Evolutionary conservation across 2,113 vertebrate species (phyloP), one percentile per base, ranked within the genome.

Genomic region (Gavialis gangeticus): DNA sequence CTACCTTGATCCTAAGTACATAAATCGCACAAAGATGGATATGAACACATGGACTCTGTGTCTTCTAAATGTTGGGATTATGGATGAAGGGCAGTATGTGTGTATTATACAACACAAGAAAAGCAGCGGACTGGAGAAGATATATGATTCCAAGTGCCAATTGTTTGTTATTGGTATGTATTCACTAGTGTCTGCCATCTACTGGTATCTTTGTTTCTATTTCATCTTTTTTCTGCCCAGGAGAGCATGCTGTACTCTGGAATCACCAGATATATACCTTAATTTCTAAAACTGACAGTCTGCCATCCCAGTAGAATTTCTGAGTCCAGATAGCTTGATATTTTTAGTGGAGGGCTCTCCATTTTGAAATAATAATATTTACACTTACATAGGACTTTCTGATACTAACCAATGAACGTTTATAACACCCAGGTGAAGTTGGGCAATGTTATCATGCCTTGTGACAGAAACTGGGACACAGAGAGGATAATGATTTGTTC

Each of bases 21-120:
- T 69, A 79, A 96, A 97, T 81, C 96, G 95, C 62, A 97, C 96
- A 30, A 96, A 91, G 81, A 5, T 96, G 95, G 95, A 97, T 30
- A 64, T 86, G 71, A 71, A 66, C 55, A 91, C 79, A 88, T 96
- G 95, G 96, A 96, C 91, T 58, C 90, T 97, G 92, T 83, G 94
- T 22, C 6, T 97, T 80, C 46, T 95, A 62, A 91, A 96, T 24
- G 91, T 81, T 82, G 91, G 21, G 79, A 11, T 97, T 69, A 34
- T 82, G 78, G 96, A 97, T 0, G 95, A 96, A 66, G 95, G 96
- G 60, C 37, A 0, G 15, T 97, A 96, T 19, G 3, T 3, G 2
- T 97, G 96, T 28, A 84, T 97, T 58, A 55, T 96, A 79, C 93
- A 94, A 86, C 93, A 82, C 18, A 85, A 10, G 57, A 73, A 89